Conservation (phyloP, 2,113 vertebrate genomes). For the Oostethus manadensis region DNA sequence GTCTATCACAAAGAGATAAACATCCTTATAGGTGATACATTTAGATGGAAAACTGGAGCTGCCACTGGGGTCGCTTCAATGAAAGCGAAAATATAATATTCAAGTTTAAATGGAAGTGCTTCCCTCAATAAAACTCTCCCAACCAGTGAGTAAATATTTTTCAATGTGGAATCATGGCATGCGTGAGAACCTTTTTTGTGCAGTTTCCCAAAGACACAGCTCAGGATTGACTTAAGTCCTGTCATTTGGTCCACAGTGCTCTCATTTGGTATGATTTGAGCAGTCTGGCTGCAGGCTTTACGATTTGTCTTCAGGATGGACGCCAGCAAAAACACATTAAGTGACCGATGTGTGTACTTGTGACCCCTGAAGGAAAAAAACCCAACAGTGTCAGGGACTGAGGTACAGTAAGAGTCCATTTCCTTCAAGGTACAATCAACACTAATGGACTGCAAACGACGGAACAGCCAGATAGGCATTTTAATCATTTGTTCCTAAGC, state of each 20-base stretch:
- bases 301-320: constrained; percentile 24
- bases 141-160: constrained; percentile 10
- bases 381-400: constrained; percentile 12
- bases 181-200: constrained; percentile 23
- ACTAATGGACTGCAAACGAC: not conserved
- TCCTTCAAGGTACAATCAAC: not conserved
- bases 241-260: constrained; percentile 42
- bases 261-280: constrained; percentile 44
- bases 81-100: not conserved
- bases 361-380: not conserved
- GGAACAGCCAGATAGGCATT: not conserved
- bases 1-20: too few species aligned
- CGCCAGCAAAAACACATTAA: constrained; percentile 17
- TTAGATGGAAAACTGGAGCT: not conserved
- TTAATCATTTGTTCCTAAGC: not conserved
- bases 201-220: constrained; percentile 37
- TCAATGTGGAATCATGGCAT: constrained; percentile 12
- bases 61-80: not conserved
- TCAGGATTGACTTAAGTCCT: constrained; percentile 56
- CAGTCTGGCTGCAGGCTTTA: constrained; percentile 39
- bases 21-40: too few species aligned
- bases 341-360: not conserved
- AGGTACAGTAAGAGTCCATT: constrained; percentile 3
- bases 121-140: not conserved
- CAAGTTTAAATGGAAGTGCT: too few species aligned